Evolutionary conservation across 2,113 vertebrate species (phyloP).

Genomic region (Gymnarchus niloticus): DNA sequence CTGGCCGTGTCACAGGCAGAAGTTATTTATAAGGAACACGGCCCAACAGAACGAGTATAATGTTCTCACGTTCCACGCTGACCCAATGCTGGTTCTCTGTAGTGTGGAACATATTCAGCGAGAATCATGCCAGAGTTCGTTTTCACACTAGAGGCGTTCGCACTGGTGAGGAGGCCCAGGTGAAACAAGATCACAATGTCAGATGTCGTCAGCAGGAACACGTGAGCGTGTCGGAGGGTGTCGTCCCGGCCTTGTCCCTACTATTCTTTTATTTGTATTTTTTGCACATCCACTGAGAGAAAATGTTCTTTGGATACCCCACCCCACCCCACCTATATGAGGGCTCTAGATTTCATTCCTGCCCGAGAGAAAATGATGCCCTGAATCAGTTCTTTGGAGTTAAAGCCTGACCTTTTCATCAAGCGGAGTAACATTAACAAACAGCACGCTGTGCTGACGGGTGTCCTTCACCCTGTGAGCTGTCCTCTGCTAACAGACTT

Average conservation of each 20-base stretch:
- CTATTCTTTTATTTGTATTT: too few species aligned
- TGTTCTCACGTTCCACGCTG: neutral
- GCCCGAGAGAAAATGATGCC: too few species aligned
- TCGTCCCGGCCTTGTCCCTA: neutral
- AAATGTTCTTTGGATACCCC: too few species aligned
- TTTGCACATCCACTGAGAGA: too few species aligned
- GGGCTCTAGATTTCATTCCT: neutral
- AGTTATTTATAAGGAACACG: neutral
- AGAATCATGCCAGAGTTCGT: too few species aligned
- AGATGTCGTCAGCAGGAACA: neutral
- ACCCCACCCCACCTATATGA: neutral
- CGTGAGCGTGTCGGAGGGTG: neutral
- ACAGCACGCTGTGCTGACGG: neutral
- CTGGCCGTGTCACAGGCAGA: neutral
- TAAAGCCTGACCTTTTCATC: neutral
- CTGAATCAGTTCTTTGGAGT: neutral
- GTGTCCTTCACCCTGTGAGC: neutral
- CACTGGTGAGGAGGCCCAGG: neutral
- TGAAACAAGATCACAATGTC: neutral
- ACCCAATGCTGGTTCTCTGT: neutral
- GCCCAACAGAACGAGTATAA: neutral
- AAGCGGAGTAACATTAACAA: neutral
- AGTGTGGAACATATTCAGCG: neutral
- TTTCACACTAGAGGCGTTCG: too few species aligned
- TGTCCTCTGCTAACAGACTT: neutral